These are phyloP conservation scores for Mustelus asterias DNA, from an alignment of 2,113 vertebrate species.

Conservation along the genomic window DNA sequence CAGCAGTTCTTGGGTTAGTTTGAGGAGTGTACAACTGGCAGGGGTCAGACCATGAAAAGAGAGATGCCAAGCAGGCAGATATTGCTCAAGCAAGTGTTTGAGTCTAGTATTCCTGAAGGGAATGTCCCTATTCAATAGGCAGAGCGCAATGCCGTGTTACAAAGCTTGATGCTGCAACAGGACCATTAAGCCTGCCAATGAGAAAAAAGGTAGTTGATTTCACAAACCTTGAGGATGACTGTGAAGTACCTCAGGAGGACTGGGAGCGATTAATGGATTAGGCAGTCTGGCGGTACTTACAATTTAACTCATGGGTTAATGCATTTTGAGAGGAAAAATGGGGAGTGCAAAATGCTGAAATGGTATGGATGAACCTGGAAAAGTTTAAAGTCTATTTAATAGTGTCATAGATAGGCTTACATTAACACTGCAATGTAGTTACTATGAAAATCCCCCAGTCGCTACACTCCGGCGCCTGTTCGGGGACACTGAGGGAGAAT, in stretches of 20 bases:
- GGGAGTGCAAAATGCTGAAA: not conserved
- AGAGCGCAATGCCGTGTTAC: not conserved
- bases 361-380: not conserved
- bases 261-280: not conserved
- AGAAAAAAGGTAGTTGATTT: not conserved
- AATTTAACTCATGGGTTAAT: not conserved
- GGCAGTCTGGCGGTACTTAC: not conserved
- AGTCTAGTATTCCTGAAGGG: not conserved
- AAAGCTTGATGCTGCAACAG: not conserved
- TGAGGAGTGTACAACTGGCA: no score
- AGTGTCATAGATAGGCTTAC: no score
- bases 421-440: no score
- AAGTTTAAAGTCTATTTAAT: no score
- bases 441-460: no score
- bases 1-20: not conserved
- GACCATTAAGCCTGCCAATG: not conserved
- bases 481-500: no score
- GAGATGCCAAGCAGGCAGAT: not conserved
- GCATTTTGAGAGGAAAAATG: not conserved
- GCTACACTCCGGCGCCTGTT: no score
- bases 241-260: not conserved
- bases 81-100: not conserved
- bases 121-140: not conserved
- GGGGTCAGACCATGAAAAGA: not conserved
- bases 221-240: not conserved